phyloP scores from a whole-genome alignment of 2,888 invertebrate species.

The Hypomecis atomaria region DNA sequence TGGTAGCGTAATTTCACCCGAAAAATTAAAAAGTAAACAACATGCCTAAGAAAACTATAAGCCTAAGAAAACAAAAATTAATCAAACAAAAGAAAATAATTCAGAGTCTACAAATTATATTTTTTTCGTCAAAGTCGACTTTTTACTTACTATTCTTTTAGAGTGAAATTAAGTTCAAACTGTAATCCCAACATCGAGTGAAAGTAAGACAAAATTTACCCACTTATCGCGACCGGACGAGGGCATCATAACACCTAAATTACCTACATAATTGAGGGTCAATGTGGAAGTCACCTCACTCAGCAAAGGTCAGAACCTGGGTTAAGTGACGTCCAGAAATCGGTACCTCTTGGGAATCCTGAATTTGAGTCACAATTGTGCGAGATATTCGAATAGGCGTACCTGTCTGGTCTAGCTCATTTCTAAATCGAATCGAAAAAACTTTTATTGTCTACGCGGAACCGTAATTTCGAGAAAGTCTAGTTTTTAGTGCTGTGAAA shows the following conservation, averaged over 20 bases:
- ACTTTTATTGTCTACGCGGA: slow-evolving; percentile 6
- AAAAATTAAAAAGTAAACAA: too few species aligned
- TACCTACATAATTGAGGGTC: slow-evolving; percentile 61
- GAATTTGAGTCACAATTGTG: slow-evolving; percentile 50
- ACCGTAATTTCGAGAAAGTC: slow-evolving; percentile 10
- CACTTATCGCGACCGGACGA: slow-evolving; percentile 32
- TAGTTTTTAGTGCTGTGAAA: slow-evolving; percentile 10
- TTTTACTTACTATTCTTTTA: too few species aligned
- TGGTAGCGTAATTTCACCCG: too few species aligned
- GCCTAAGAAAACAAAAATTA: too few species aligned
- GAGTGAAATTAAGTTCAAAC: background rate
- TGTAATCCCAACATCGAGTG: background rate
- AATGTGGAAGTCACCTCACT: slow-evolving; percentile 68
- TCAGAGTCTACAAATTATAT: too few species aligned
- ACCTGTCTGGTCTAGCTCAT: slow-evolving; percentile 33
- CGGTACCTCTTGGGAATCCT: background rate
- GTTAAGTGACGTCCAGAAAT: slow-evolving; percentile 54
- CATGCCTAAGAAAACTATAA: too few species aligned
- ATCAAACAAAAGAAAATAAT: too few species aligned
- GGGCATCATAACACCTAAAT: slow-evolving; percentile 31
- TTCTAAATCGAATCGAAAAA: slow-evolving; percentile 19
- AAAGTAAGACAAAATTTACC: slow-evolving; percentile 21
- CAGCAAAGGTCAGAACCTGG: slow-evolving; percentile 49
- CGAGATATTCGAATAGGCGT: slow-evolving; percentile 34
- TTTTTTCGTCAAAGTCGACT: background rate